These are phyloP conservation scores for Propithecus deckenii DNA, from an alignment of 2,797 vertebrate genomes.

Conservation along the genomic window DNA sequence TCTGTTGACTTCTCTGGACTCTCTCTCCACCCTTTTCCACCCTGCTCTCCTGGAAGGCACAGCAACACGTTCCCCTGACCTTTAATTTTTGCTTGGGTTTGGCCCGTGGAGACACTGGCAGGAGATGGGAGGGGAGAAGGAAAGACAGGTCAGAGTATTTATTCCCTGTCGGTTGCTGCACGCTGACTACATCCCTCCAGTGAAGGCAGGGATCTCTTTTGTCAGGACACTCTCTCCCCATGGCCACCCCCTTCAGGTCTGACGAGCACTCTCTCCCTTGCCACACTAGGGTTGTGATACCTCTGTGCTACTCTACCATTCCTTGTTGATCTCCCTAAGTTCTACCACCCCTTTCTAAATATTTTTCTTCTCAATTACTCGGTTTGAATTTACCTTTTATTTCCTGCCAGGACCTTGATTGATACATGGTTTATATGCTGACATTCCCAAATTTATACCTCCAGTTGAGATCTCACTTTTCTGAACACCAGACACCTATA, in stretches of 20 bases:
- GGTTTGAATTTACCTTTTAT: not conserved
- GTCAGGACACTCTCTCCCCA: rapidly evolving
- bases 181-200: not conserved
- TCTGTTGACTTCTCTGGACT: not conserved
- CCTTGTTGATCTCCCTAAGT: not conserved
- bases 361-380: not conserved
- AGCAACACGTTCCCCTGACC: not conserved
- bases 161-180: not conserved
- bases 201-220: not conserved
- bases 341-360: not conserved
- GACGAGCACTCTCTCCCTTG: not conserved
- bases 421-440: not conserved
- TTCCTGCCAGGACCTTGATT: not conserved
- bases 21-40: not conserved
- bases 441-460: not conserved
- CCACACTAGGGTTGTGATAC: not conserved
- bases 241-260: not conserved
- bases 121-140: not conserved
- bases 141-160: not conserved
- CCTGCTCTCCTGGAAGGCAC: not conserved
- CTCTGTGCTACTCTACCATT: not conserved
- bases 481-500: not conserved
- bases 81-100: not conserved
- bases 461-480: not conserved
- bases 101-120: not conserved